Conservation (phyloP, 2,888 invertebrate genomes). For the Leistus spinibarbis region DNA sequence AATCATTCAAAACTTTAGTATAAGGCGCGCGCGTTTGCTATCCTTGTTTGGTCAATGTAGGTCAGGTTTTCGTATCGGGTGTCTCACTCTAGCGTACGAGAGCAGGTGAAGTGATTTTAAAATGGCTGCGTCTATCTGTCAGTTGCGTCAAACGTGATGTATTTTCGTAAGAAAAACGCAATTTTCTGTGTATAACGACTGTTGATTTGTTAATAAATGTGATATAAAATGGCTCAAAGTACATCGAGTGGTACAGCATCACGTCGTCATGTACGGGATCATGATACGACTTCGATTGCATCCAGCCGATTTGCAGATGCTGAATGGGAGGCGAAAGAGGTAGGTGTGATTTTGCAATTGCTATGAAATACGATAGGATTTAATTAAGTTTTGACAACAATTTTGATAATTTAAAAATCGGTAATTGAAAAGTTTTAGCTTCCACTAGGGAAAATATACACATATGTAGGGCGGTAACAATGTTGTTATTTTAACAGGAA, state of each 20-base stretch:
- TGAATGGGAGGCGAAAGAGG: conserved; percentile 82
- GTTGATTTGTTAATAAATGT: conserved; percentile 28
- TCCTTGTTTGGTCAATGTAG: conserved; percentile 6
- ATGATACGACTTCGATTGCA: conserved; percentile 64
- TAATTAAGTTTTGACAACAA: background rate
- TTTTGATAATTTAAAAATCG: background rate
- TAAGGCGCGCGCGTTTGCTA: conserved; percentile 3
- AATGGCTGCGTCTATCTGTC: conserved; percentile 36
- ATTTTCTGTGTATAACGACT: conserved; percentile 21
- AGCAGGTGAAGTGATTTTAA: conserved; percentile 24
- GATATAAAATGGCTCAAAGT: conserved; percentile 65
- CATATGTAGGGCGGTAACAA: background rate
- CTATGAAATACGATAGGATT: background rate
- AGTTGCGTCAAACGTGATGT: conserved; percentile 35
- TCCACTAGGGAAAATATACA: conserved; percentile 11
- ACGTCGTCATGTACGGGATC: conserved; percentile 65
- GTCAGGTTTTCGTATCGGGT: background rate
- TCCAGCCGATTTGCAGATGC: conserved; percentile 70
- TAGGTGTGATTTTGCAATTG: conserved; percentile 48
- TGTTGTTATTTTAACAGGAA: background rate
- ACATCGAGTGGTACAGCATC: conserved; percentile 68
- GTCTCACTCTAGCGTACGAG: conserved; percentile 5
- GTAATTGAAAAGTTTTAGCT: background rate
- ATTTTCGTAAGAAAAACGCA: conserved; percentile 13
- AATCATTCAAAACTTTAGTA: conserved; percentile 10